Evolutionary conservation across 2,888 invertebrate genomes (phyloP), one percentile per base, ranked within the genome.

Genomic region (Nesidiocoris tenuis): DNA sequence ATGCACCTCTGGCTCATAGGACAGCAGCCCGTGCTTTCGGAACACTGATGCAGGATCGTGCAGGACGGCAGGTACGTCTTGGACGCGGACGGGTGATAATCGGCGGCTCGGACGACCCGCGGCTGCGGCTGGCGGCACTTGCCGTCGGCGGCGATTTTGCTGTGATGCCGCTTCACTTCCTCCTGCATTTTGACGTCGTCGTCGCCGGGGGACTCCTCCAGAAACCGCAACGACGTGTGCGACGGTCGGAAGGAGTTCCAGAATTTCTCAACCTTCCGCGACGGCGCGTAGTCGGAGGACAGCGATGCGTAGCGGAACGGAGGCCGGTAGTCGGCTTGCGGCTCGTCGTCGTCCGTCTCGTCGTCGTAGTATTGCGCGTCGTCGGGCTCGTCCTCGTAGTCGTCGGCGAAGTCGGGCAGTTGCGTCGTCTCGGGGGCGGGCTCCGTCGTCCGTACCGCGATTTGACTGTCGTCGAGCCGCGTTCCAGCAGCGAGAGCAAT

Each of bases 1-100:
- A n/a, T n/a, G 84, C 95, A 96, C 61, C 90, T 90, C 78, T 90
- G 87, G 78, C 90, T 90, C 77, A 88, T 87, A 79, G 86, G 86
- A 83, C 96, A 96, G 85, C 96, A 96, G 72, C 95, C 95, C 19
- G 93, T 90, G 84, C 94, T 93, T 80, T 93, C 92, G 12, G 91
- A 90, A 83, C 96, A 96, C 78, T 93, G 89, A 83, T 95, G 92
- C 71, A 96, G 85, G 70, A 92, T 88, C 17, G 94, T 94, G 83
- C 95, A 95, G 67, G 91, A 90, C 0, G 96, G 96, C 81, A 90
- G 86, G 85, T 94, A 95, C 19, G 88, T 87, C 80, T 90, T 92
- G 78, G 89, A 87, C 1, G 90, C 87, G 77, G 90, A 88, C 0
- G 91, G 90, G 78, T 91, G 90, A 23, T 89, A 86, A 71, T 90